These are phyloP conservation scores for Labroides dimidiatus DNA, from an alignment of 2,797 vertebrate species.

Conservation along the genomic window DNA sequence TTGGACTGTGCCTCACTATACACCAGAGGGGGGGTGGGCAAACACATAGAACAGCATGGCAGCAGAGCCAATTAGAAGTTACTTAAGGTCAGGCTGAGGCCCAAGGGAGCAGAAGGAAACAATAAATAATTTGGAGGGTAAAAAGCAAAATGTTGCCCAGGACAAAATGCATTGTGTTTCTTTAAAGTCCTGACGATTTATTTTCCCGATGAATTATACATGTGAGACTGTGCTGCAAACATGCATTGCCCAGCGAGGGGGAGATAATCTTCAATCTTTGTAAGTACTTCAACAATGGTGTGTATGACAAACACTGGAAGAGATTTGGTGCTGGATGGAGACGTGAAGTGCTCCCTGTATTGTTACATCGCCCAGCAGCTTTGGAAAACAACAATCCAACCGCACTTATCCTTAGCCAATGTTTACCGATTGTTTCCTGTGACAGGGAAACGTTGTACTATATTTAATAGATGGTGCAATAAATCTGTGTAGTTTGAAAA, in stretches of 20 bases:
- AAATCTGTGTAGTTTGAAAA: conserved; percentile 11
- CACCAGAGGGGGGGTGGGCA: conserved; percentile 57
- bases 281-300: conserved; percentile 83
- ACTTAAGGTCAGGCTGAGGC: conserved; percentile 84
- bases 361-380: conserved; percentile 69
- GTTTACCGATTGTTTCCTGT: conserved; percentile 64
- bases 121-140: conserved; percentile 90
- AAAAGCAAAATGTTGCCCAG: conserved; percentile 88
- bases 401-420: conserved; percentile 58
- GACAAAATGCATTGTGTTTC: conserved; percentile 89
- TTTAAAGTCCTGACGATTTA: conserved; percentile 87
- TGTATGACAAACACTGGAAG: conserved; percentile 82
- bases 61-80: conserved; percentile 81
- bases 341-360: conserved; percentile 73
- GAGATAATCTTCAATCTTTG: conserved; percentile 85
- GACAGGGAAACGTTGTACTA: conserved; percentile 31
- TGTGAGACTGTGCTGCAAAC: conserved; percentile 80
- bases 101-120: conserved; percentile 77
- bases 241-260: conserved; percentile 82
- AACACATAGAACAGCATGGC: conserved; percentile 59
- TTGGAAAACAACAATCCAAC: conserved; percentile 69
- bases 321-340: conserved; percentile 82
- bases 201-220: conserved; percentile 90
- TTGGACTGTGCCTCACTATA: conserved; percentile 49
- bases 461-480: conserved; percentile 11